Base-by-base conservation (phyloP, 2,888 invertebrate species). In the Dynastes tityus region DNA sequence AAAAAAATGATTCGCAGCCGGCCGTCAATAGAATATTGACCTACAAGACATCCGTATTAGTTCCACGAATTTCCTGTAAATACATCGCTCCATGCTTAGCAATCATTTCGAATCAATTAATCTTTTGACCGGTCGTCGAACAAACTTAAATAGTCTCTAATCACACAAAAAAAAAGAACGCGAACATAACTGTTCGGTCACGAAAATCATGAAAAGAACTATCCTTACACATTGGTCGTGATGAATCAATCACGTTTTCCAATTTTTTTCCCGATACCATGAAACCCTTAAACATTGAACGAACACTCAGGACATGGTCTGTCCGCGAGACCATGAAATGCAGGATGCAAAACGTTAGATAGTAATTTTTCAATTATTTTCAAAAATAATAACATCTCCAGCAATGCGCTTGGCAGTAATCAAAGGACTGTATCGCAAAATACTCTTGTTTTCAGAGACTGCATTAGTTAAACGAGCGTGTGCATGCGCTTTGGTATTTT, bases 181-280 rank as follows among this genome's bases (percentile, higher is more conserved):
- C 81, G 76, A 79, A 78, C 77, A 73, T 80, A 79, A 78, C 79
- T 79, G 80, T 77, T 65, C 76, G 77, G 78, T 81, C 81, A 81
- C 79, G 80, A 80, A 80, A 80, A 79, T 78, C 76, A 80, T 74
- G 80, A 81, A 81, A 80, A 78, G 77, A 80, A 78, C 61, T 73
- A 74, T 71, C 73, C 64, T 74, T 71, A 67, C 76, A 77, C 77
- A 77, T 37, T 45, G 67, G 78, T 81, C 81, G 81, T 80, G 80
- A 80, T 80, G 80, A 78, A 80, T 79, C 80, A 82, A 81, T 82
- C 81, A 82, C 80, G 81, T 78, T 81, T 79, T 63, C 76, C 45
- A 70, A 71, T 79, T 79, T 82, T 76, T 53, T 32, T 22, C 16
- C 16, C 61, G 63, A 55, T 78, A 32, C 53, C 74, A 77, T 40